These are phyloP conservation scores for Onthophagus sagittarius DNA, from an alignment of 2,888 invertebrate genomes.

Conservation along the genomic window DNA sequence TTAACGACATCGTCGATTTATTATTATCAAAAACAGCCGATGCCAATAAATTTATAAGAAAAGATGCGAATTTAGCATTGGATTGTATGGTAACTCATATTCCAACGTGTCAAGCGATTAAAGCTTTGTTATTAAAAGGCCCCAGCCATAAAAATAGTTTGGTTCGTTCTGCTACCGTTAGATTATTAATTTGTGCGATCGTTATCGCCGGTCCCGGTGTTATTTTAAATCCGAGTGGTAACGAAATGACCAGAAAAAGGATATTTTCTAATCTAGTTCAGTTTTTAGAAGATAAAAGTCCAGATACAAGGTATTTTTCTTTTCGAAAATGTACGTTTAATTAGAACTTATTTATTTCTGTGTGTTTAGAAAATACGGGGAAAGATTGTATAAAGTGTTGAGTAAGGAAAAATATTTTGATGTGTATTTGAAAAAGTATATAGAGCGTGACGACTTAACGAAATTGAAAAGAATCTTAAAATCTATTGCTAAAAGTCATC, in stretches of 20 bases:
- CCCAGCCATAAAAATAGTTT: constrained; percentile 62
- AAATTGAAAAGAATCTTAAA: constrained; percentile 28
- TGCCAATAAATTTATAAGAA: constrained; percentile 68
- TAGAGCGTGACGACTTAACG: constrained; percentile 38
- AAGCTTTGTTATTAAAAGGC: constrained; percentile 51
- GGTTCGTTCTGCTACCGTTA: constrained; percentile 63
- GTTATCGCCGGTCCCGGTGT: constrained; percentile 61
- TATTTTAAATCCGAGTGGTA: constrained; percentile 53
- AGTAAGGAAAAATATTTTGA: constrained; percentile 54
- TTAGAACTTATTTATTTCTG: constrained; percentile 20
- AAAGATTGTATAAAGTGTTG: constrained; percentile 54
- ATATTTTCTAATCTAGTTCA: constrained; percentile 51
- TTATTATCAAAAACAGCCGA: constrained; percentile 69
- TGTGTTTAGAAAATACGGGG: constrained; percentile 52
- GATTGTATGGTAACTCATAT: constrained; percentile 65
- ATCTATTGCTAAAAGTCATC: constrained; percentile 8
- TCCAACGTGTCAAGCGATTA: constrained; percentile 55
- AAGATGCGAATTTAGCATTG: constrained; percentile 69
- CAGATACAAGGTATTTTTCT: constrained; percentile 48
- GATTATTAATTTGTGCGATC: constrained; percentile 60
- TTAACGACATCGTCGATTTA: constrained; percentile 64
- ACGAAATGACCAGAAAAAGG: constrained; percentile 52
- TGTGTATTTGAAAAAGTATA: constrained; percentile 49
- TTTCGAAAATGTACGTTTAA: neutral
- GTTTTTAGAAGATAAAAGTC: constrained; percentile 54